phyloP scores from a whole-genome alignment of 2,888 invertebrate species.

The Heliconius charithonia region DNA sequence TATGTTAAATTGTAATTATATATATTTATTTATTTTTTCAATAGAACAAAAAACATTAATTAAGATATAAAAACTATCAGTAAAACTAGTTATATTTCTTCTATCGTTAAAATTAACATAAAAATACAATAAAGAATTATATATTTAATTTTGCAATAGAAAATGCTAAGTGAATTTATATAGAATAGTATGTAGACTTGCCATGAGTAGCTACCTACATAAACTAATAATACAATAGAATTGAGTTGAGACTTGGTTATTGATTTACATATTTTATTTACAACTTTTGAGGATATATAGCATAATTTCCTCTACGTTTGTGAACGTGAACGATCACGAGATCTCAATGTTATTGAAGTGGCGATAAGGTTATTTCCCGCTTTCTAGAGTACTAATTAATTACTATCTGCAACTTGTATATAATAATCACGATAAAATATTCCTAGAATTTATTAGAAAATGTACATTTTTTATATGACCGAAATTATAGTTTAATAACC shows the following conservation, averaged over 20 bases:
- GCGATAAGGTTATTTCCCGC: conserved; percentile 45
- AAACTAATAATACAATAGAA: not conserved
- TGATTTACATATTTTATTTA: conserved; percentile 13
- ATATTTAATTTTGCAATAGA: not conserved
- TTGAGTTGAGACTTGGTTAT: not conserved
- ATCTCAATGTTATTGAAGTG: conserved; percentile 38
- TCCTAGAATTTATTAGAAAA: conserved; percentile 5
- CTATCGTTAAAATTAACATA: not conserved
- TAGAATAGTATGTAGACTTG: not conserved
- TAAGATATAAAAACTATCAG: not conserved
- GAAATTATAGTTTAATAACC: not conserved
- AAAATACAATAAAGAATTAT: not conserved
- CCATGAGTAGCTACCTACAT: not conserved
- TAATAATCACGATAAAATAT: conserved; percentile 6
- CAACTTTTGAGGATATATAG: conserved; percentile 25
- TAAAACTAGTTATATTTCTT: not conserved
- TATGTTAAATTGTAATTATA: conserved; percentile 46
- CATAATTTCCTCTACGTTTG: conserved; percentile 5
- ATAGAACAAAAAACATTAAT: no score
- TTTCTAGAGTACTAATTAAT: conserved; percentile 36
- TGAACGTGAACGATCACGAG: conserved; percentile 33
- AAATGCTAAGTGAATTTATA: not conserved
- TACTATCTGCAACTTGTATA: conserved; percentile 8
- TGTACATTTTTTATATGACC: not conserved
- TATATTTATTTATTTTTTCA: not conserved